phyloP scores from a whole-genome alignment of 2,797 vertebrate species.

The Thalassophryne amazonica region DNA sequence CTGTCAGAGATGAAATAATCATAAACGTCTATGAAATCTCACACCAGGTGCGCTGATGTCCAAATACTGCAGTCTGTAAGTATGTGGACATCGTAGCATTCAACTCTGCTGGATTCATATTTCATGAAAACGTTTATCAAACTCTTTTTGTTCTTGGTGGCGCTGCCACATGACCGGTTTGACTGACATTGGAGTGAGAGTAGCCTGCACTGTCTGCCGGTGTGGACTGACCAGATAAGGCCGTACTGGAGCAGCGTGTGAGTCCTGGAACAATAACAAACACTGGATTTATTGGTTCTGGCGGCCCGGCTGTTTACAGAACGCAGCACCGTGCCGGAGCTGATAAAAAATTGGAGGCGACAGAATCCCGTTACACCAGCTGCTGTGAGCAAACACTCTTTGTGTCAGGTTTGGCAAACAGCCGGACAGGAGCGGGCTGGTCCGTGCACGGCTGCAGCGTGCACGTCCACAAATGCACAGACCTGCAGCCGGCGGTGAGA shows the following conservation, averaged over 20 bases:
- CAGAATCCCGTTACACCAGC: background rate
- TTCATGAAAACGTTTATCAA: no score
- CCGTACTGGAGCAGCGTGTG: conserved; percentile 2
- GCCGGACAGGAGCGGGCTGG: background rate
- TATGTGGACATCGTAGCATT: no score
- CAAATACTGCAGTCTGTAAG: no score
- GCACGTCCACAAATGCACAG: no score
- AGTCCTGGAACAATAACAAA: conserved; percentile 37
- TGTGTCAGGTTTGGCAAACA: conserved; percentile 14
- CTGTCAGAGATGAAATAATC: no score
- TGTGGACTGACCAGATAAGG: conserved; percentile 45
- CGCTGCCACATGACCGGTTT: no score
- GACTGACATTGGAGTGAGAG: no score
- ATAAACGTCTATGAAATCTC: no score
- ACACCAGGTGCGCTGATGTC: no score
- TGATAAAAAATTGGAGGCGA: conserved; percentile 28
- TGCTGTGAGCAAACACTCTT: conserved; percentile 2
- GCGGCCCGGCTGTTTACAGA: conserved; percentile 31
- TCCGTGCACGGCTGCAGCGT: background rate
- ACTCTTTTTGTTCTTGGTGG: no score
- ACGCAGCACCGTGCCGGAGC: conserved; percentile 19
- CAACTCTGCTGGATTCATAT: no score
- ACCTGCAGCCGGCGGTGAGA: no score
- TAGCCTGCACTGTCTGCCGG: background rate
- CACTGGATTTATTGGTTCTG: conserved; percentile 44